Percentiles rank a stretch among this genome's conserved stretches.
phyloP scores from a whole-genome alignment of 1,140 invertebrate species.

The Cotesia chilonis region DNA sequence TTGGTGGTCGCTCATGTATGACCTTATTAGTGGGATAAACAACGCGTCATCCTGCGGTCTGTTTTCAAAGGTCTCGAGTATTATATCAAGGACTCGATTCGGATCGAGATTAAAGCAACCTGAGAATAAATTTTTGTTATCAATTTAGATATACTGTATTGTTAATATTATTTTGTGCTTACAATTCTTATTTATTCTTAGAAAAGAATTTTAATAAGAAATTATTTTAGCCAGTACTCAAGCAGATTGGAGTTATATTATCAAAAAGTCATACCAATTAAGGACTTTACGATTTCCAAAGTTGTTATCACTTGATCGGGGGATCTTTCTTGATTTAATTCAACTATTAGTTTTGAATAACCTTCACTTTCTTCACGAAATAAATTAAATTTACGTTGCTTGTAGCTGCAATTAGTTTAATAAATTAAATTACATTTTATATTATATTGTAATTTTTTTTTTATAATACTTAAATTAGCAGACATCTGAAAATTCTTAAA shows the following conservation, averaged over 20 bases:
- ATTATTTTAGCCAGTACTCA: no score
- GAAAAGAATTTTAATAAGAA: no score
- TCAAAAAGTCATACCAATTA: slow-evolving; percentile 78
- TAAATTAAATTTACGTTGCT: slow-evolving; percentile 98
- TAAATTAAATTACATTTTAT: no score
- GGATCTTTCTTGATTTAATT: slow-evolving; percentile 88
- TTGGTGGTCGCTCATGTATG: slow-evolving; percentile 84
- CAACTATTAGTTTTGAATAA: slow-evolving; percentile 96
- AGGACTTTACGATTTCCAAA: slow-evolving; percentile 88
- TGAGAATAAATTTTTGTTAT: slow-evolving; percentile 55
- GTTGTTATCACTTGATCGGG: slow-evolving; percentile 70
- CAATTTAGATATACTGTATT: no score
- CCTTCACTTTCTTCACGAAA: slow-evolving; percentile 99
- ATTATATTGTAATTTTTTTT: no score
- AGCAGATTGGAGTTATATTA: no score
- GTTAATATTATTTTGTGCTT: no score
- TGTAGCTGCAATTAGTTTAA: slow-evolving; percentile 80
- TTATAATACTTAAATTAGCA: no score
- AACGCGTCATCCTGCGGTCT: slow-evolving; percentile 77
- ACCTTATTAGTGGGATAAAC: slow-evolving; percentile 85
- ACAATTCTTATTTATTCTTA: no score
- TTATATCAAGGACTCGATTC: slow-evolving; percentile 95
- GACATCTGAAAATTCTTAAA: no score
- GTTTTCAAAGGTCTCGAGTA: slow-evolving; percentile 96
- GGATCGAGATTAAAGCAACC: slow-evolving; percentile 99